These are phyloP conservation scores for Periparus ater DNA, from an alignment of 2,797 vertebrate genomes.

Conservation along the genomic window DNA sequence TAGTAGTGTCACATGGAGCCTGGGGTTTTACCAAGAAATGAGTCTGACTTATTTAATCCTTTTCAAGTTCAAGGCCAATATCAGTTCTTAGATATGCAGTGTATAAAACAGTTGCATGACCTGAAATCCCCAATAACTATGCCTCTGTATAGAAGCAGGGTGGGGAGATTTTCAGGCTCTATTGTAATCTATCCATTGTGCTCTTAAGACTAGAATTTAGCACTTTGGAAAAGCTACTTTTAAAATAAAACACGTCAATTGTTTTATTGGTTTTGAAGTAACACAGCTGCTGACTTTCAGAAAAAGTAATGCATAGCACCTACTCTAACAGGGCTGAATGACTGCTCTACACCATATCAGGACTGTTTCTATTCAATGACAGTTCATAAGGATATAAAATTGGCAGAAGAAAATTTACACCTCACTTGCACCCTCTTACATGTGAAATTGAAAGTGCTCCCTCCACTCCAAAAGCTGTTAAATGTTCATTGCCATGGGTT, in stretches of 20 bases:
- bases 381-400: not conserved
- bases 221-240: not conserved
- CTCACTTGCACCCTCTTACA: not conserved
- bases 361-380: not conserved
- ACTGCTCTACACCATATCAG: not conserved
- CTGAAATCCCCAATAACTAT: not conserved
- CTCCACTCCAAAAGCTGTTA: not conserved
- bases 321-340: not conserved
- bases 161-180: not conserved
- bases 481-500: not conserved
- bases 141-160: not conserved
- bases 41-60: not conserved
- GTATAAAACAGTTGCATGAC: not conserved
- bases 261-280: not conserved
- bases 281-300: not conserved
- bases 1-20: not conserved
- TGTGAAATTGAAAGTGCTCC: not conserved
- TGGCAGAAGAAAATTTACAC: not conserved
- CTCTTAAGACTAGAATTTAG: not conserved
- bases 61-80: constrained; percentile 18
- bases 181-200: not conserved
- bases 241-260: not conserved
- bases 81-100: not conserved
- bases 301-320: not conserved
- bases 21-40: constrained; percentile 2